phyloP scores from a whole-genome alignment of 2,797 vertebrate genomes.

The Taenioides sp. region DNA sequence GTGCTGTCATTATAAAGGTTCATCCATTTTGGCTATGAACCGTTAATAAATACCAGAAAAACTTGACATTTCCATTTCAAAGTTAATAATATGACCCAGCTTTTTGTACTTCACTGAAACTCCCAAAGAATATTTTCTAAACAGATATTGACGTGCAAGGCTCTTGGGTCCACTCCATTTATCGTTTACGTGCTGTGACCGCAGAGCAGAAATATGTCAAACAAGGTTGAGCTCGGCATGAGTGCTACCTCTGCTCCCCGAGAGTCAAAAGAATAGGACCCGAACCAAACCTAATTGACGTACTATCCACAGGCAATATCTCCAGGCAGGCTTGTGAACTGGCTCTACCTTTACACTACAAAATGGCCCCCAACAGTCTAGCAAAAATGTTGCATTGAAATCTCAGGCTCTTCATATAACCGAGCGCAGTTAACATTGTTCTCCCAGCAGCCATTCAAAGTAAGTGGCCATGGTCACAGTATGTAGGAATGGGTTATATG shows the following conservation, averaged over 20 bases:
- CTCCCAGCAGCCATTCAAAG: constrained; percentile 44
- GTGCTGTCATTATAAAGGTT: not conserved
- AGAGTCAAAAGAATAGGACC: constrained; percentile 55
- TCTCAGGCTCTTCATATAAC: constrained; percentile 46
- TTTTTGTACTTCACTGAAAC: not conserved
- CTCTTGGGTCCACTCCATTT: constrained; percentile 19
- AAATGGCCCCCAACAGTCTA: constrained; percentile 42
- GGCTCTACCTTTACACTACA: constrained; percentile 43
- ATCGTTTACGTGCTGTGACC: constrained; percentile 35
- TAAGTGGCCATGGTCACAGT: constrained; percentile 27
- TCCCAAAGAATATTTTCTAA: not conserved
- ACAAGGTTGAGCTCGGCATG: constrained; percentile 29
- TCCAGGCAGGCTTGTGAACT: constrained; percentile 51
- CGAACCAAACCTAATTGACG: constrained; percentile 56
- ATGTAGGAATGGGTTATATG: constrained; percentile 4
- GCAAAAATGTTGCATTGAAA: constrained; percentile 54
- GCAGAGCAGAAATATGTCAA: constrained; percentile 46
- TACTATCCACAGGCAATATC: constrained; percentile 57
- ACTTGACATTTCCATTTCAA: not conserved
- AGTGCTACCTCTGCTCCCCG: constrained; percentile 38
- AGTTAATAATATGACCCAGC: not conserved
- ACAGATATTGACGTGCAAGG: constrained; percentile 22
- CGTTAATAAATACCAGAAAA: not conserved
- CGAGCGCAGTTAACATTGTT: constrained; percentile 48
- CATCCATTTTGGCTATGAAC: not conserved